phyloP scores from a whole-genome alignment of 2,888 invertebrate genomes.

The Leptopilina myrica region DNA sequence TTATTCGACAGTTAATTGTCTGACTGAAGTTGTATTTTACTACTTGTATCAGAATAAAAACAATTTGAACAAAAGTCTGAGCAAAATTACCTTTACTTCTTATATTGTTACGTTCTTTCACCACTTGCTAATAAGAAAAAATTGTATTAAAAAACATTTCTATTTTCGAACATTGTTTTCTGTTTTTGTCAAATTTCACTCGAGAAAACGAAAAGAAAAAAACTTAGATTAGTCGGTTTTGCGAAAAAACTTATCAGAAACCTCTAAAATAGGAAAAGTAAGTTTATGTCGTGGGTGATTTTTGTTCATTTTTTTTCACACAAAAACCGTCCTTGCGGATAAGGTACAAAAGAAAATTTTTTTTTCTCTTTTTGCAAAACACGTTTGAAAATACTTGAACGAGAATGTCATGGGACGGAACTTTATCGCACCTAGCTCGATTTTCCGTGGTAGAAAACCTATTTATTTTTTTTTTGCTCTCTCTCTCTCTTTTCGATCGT shows the following conservation, averaged over 20 bases:
- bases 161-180: too few relatives aligned
- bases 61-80: too few relatives aligned
- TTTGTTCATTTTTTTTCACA: neutral
- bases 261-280: conserved; percentile 1
- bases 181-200: too few relatives aligned
- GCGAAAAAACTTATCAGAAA: neutral
- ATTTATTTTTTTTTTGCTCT: conserved; percentile 42
- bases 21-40: too few relatives aligned
- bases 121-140: too few relatives aligned
- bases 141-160: too few relatives aligned
- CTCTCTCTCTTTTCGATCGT: conserved; percentile 42
- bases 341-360: conserved; percentile 6
- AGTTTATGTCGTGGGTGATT: neutral
- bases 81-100: too few relatives aligned
- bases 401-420: conserved; percentile 14
- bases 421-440: conserved; percentile 21
- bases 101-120: too few relatives aligned
- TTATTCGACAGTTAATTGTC: too few relatives aligned
- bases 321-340: neutral
- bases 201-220: too few relatives aligned
- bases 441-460: conserved; percentile 34
- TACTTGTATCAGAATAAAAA: too few relatives aligned
- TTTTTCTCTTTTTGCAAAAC: neutral
- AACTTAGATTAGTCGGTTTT: too few relatives aligned
- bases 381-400: neutral